Conservation (phyloP, 1,140 invertebrate genomes). For the Heterodera schachtii region DNA sequence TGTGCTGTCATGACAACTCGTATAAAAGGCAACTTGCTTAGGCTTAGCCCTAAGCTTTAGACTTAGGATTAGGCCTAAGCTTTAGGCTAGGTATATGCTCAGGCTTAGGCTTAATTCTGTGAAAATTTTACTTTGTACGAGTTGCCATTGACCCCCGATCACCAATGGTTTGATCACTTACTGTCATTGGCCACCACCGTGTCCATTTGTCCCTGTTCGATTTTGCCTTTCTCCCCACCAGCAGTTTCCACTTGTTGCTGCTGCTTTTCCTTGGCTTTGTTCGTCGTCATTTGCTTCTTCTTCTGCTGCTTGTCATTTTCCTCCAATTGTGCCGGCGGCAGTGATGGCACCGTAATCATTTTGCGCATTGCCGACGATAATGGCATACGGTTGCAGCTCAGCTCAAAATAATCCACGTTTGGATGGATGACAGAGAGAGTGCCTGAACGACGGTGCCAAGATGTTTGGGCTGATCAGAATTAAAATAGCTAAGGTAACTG, state of each 20-base stretch:
- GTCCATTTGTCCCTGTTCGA: neutral
- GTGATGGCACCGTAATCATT: neutral
- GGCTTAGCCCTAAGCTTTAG: too few species aligned
- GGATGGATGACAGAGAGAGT: conserved; percentile 46
- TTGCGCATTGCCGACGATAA: neutral
- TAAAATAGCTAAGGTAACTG: too few species aligned
- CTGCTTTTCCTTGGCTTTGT: neutral
- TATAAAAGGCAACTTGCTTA: too few species aligned
- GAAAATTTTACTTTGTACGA: too few species aligned
- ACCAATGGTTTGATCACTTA: neutral
- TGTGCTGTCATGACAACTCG: too few species aligned
- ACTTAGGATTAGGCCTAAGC: too few species aligned
- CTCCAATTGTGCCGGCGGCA: conserved; percentile 9
- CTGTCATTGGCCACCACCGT: neutral
- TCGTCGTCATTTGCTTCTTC: conserved; percentile 17
- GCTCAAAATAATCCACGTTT: conserved; percentile 51
- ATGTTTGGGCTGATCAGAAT: too few species aligned
- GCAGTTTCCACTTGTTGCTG: neutral
- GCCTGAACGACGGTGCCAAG: neutral
- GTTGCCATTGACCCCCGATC: too few species aligned
- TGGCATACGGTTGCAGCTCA: conserved; percentile 42
- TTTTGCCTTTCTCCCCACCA: neutral
- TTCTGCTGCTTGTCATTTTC: neutral
- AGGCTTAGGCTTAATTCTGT: too few species aligned
- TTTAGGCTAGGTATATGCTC: too few species aligned